A percentile compares a stretch with the other conserved stretches of the same genome.
phyloP scores from a whole-genome alignment of 2,797 vertebrate species.

The Xenopus petersii region DNA sequence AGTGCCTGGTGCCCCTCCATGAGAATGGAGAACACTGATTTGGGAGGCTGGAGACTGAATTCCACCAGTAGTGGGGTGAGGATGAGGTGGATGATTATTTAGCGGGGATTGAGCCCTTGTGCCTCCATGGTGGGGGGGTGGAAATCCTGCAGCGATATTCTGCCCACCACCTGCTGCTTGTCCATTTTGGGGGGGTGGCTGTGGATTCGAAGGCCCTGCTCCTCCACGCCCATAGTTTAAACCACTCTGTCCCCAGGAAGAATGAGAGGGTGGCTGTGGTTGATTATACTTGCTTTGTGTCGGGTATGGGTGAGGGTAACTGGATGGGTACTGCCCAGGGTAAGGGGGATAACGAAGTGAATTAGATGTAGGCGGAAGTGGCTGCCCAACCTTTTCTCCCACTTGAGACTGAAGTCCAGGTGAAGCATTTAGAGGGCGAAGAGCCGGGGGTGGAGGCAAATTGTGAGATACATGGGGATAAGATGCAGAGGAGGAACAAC shows the following conservation, averaged over 20 bases:
- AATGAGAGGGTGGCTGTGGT: conserved; percentile 30
- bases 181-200: conserved; percentile 70
- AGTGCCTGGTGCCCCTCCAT: conserved; percentile 58
- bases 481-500: conserved; percentile 57
- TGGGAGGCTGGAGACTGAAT: conserved; percentile 37
- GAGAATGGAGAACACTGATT: conserved; percentile 26
- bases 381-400: conserved; percentile 51
- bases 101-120: conserved; percentile 34
- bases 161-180: conserved; percentile 66
- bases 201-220: conserved; percentile 23
- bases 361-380: conserved; percentile 30
- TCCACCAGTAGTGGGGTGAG: conserved; percentile 17
- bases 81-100: conserved; percentile 37
- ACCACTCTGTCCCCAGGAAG: conserved; percentile 41
- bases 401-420: conserved; percentile 59
- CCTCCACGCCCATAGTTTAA: conserved; percentile 22
- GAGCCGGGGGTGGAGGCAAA: conserved; percentile 67
- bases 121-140: conserved; percentile 23
- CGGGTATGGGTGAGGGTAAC: conserved; percentile 67
- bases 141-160: conserved; percentile 67
- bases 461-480: conserved; percentile 70
- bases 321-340: conserved; percentile 68
- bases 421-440: conserved; percentile 68
- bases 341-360: conserved; percentile 61
- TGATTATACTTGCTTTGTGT: conserved; percentile 64